These are phyloP conservation scores for Etheostoma cragini DNA, from an alignment of 2,113 vertebrate genomes.

Conservation along the genomic window DNA sequence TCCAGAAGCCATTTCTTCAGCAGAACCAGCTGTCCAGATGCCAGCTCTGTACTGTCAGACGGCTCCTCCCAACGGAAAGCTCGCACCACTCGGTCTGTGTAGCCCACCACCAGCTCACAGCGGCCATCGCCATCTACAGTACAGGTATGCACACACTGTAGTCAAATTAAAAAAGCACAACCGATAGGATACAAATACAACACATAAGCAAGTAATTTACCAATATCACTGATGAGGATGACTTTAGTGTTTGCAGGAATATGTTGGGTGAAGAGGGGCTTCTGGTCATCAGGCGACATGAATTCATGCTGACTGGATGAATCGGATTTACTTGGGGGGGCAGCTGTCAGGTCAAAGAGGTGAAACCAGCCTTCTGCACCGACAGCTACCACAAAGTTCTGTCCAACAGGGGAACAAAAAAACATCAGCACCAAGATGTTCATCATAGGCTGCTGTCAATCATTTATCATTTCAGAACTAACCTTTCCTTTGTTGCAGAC, in stretches of 20 bases:
- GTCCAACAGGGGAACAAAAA: not conserved
- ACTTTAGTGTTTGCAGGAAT: conserved; percentile 98
- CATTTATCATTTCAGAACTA: conserved; percentile 9
- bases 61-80: conserved; percentile 96
- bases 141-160: not conserved
- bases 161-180: not conserved
- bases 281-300: conserved; percentile 87
- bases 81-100: conserved; percentile 96
- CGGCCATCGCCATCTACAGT: conserved; percentile 93
- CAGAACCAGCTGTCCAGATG: conserved; percentile 90
- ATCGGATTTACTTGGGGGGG: conserved; percentile 84
- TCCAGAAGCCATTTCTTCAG: conserved; percentile 98
- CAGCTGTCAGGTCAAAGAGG: conserved; percentile 91
- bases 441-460: not conserved
- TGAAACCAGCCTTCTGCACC: conserved; percentile 98
- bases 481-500: conserved; percentile 97
- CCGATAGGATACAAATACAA: not conserved
- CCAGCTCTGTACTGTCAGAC: conserved; percentile 82
- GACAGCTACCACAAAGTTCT: conserved; percentile 95
- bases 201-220: conserved; percentile 72
- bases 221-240: conserved; percentile 96
- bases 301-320: conserved; percentile 88
- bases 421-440: not conserved
- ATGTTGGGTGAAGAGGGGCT: conserved; percentile 93
- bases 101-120: conserved; percentile 94